Conservation (phyloP, 2,888 invertebrate species). For the Caenorhabditis macrosperma region DNA sequence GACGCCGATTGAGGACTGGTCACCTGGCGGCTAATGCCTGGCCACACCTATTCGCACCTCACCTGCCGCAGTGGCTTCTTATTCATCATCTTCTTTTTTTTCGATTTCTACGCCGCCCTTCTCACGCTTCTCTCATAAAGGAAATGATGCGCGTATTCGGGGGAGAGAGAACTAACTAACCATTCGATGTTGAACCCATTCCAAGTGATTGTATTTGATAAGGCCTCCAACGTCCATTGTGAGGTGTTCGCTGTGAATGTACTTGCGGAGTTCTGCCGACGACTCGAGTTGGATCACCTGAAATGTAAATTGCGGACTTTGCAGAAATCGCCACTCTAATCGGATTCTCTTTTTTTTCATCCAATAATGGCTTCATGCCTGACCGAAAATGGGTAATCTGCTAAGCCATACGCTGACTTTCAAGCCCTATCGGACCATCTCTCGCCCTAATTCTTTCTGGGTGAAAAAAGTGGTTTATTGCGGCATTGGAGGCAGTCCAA, state of each 20-base stretch:
- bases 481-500: neutral
- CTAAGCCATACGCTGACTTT: neutral
- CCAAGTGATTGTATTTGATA: slow-evolving; percentile 91
- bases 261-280: slow-evolving; percentile 89
- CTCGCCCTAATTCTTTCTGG: slow-evolving; percentile 7
- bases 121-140: slow-evolving; percentile 16
- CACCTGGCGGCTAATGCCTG: slow-evolving; percentile 36
- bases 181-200: slow-evolving; percentile 97
- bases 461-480: slow-evolving; percentile 4
- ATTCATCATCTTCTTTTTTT: slow-evolving; percentile 17
- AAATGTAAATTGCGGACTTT: slow-evolving; percentile 32
- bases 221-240: slow-evolving; percentile 92
- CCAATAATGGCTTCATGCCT: neutral
- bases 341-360: slow-evolving; percentile 4
- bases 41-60: slow-evolving; percentile 58
- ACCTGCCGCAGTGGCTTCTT: slow-evolving; percentile 35
- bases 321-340: too few species aligned
- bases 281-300: slow-evolving; percentile 88
- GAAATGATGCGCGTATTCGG: slow-evolving; percentile 3
- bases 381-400: neutral
- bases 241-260: slow-evolving; percentile 87
- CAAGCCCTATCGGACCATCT: slow-evolving; percentile 10
- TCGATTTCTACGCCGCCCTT: slow-evolving; percentile 35
- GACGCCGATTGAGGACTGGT: slow-evolving; percentile 55
- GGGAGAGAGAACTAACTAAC: slow-evolving; percentile 83